phyloP scores from a whole-genome alignment of 2,888 invertebrate genomes.

The Trichacis sp. region DNA sequence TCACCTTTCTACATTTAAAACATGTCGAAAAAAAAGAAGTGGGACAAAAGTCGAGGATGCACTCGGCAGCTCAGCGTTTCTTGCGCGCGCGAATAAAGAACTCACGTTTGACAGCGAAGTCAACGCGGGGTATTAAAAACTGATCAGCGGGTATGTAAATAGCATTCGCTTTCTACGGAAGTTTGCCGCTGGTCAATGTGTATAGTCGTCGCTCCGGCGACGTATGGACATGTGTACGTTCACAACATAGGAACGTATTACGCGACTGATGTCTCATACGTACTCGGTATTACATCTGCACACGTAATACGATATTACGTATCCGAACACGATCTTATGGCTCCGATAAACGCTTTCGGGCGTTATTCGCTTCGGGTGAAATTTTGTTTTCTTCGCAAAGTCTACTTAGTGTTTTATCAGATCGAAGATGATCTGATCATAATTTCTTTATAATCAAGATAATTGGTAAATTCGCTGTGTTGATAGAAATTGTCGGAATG shows the following conservation, averaged over 20 bases:
- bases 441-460: background rate
- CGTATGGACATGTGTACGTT: conserved; percentile 22
- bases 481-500: too few relatives aligned
- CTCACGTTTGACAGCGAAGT: background rate
- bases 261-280: conserved; percentile 40
- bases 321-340: conserved; percentile 33
- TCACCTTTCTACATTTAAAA: background rate
- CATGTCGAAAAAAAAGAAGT: background rate
- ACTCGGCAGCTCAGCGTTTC: background rate
- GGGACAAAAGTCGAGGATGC: conserved; percentile 1
- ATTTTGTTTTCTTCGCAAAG: conserved; percentile 25
- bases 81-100: background rate
- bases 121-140: background rate
- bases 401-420: conserved; percentile 16
- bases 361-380: conserved; percentile 38
- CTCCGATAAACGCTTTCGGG: conserved; percentile 29
- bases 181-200: conserved; percentile 37
- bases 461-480: too few relatives aligned
- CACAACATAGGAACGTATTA: conserved; percentile 33
- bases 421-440: too few relatives aligned
- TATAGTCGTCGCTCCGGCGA: conserved; percentile 19
- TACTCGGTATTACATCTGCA: conserved; percentile 37
- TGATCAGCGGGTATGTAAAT: conserved; percentile 46
- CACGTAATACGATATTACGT: conserved; percentile 43
- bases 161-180: conserved; percentile 55